A percentile compares a stretch with the other conserved stretches of the same genome.
phyloP scores from a whole-genome alignment of 2,888 invertebrate species.

The Nasonia oneida region DNA sequence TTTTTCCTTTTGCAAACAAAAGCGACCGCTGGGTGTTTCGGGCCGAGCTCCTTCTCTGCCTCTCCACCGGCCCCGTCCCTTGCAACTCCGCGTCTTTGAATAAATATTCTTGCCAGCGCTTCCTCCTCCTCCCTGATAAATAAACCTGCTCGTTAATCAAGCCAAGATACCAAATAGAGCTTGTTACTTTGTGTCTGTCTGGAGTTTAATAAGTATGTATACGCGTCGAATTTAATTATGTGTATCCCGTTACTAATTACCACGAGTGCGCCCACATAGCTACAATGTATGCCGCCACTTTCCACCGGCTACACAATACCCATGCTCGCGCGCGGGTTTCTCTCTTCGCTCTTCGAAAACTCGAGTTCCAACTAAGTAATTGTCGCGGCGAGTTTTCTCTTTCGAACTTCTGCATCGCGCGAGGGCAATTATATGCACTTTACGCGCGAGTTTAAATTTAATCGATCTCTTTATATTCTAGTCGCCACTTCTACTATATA shows the following conservation, averaged over 20 bases:
- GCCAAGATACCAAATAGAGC: constrained; percentile 44
- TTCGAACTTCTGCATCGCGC: too few relatives aligned
- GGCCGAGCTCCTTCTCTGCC: constrained; percentile 18
- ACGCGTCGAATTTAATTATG: constrained; percentile 49
- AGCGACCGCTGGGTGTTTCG: constrained; percentile 2
- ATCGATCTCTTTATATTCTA: too few relatives aligned
- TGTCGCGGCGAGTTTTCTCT: too few relatives aligned
- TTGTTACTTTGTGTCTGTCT: constrained; percentile 41
- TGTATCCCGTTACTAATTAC: constrained; percentile 35
- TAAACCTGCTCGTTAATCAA: constrained; percentile 56
- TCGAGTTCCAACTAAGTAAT: too few relatives aligned
- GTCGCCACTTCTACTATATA: too few relatives aligned
- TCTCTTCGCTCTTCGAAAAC: too few relatives aligned
- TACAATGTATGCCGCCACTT: not conserved
- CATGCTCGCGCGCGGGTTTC: too few relatives aligned
- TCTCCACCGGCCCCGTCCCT: not conserved
- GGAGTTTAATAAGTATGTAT: constrained; percentile 8
- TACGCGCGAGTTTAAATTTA: too few relatives aligned
- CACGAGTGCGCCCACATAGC: not conserved
- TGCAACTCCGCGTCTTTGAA: constrained; percentile 32
- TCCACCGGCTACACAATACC: not conserved
- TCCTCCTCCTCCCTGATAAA: constrained; percentile 35
- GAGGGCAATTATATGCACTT: too few relatives aligned
- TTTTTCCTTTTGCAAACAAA: constrained; percentile 55
- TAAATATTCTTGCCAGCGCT: constrained; percentile 45